Conservation (phyloP, 1,140 invertebrate species). For the Drosophila seguyi region DNA sequence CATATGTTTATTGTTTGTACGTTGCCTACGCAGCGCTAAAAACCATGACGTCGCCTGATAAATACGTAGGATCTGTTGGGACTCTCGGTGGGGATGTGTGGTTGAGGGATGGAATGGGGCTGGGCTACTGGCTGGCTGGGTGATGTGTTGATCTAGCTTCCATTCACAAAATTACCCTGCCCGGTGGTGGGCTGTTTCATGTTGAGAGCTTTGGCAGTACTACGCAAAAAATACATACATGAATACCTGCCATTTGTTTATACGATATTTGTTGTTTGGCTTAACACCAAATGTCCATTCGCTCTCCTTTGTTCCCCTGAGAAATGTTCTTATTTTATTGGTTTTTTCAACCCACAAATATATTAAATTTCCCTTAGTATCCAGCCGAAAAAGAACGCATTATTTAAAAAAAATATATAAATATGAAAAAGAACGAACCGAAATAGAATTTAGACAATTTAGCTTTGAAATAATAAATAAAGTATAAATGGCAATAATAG, state of each 20-base stretch:
- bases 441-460: neutral
- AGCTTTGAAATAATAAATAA: neutral
- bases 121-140: constrained; percentile 4
- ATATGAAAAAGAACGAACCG: neutral
- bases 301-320: constrained; percentile 35
- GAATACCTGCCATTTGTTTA: constrained; percentile 52
- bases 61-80: constrained; percentile 52
- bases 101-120: constrained; percentile 10
- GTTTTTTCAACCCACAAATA: constrained; percentile 50
- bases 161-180: constrained; percentile 66
- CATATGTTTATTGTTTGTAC: constrained; percentile 68
- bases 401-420: neutral
- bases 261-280: constrained; percentile 44
- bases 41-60: constrained; percentile 69
- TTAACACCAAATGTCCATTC: constrained; percentile 31
- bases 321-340: constrained; percentile 50
- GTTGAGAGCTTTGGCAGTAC: constrained; percentile 32
- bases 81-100: constrained; percentile 9
- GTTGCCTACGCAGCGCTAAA: constrained; percentile 40
- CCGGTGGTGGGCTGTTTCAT: constrained; percentile 25
- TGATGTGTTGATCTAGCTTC: constrained; percentile 40
- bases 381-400: constrained; percentile 14
- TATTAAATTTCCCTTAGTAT: constrained; percentile 19
- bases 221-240: constrained; percentile 31
- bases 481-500: too few relatives aligned